phyloP scores from a whole-genome alignment of 2,797 vertebrate species.

The Lepilemur ruficaudatus region DNA sequence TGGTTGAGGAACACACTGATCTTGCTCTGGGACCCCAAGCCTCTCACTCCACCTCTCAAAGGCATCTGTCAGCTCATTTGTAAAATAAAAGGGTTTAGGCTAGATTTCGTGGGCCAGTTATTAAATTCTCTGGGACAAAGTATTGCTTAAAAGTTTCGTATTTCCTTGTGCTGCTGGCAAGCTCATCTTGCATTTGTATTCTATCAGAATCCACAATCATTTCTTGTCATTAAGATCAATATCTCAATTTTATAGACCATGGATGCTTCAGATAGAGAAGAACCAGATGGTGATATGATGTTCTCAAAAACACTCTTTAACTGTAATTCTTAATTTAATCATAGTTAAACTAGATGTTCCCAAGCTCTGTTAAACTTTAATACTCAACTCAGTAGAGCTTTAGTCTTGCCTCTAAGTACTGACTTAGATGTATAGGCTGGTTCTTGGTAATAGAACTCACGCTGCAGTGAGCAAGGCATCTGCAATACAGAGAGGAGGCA shows the following conservation, averaged over 20 bases:
- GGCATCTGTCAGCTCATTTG: neutral
- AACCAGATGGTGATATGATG: slow-evolving; percentile 71
- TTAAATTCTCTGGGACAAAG: neutral
- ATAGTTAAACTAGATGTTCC: slow-evolving; percentile 68
- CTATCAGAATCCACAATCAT: slow-evolving; percentile 42
- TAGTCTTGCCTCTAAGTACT: slow-evolving; percentile 65
- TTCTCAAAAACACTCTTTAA: slow-evolving; percentile 78
- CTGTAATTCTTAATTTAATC: slow-evolving; percentile 73
- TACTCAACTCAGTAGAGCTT: slow-evolving; percentile 63
- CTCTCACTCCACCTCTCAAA: neutral
- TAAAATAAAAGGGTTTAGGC: neutral
- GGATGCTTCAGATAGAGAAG: slow-evolving; percentile 77
- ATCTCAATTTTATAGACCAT: slow-evolving; percentile 69
- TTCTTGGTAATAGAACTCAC: slow-evolving; percentile 54
- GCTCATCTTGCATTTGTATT: neutral
- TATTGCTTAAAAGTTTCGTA: neutral
- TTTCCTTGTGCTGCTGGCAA: neutral
- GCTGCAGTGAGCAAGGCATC: neutral
- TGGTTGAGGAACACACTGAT: neutral
- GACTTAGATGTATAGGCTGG: slow-evolving; percentile 52
- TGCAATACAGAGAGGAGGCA: neutral
- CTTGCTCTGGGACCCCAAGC: neutral
- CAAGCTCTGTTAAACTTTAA: slow-evolving; percentile 73
- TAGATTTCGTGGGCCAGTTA: neutral
- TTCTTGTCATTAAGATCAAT: slow-evolving; percentile 60